These are phyloP conservation scores for Dipodomys merriami DNA, from an alignment of 2,113 vertebrate genomes.

Conservation along the genomic window DNA sequence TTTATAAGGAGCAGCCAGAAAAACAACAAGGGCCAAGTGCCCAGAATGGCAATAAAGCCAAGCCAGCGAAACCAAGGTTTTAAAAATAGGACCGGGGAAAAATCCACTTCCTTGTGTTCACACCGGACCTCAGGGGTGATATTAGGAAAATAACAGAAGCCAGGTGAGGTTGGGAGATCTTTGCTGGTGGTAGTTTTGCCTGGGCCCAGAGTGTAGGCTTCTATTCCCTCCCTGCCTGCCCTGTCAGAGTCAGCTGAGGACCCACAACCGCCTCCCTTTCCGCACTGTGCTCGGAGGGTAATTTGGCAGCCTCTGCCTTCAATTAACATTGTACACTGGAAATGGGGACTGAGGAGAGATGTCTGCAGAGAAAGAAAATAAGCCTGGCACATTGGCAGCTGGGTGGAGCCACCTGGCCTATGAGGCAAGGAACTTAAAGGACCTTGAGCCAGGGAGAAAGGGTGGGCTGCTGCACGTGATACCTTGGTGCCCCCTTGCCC, in stretches of 20 bases:
- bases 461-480: not conserved
- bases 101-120: conserved; percentile 47
- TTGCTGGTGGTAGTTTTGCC: not conserved
- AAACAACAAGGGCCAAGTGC: not conserved
- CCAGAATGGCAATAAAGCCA: not conserved
- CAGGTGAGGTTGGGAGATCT: not conserved
- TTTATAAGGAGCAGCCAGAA: not conserved
- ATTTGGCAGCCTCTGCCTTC: conserved; percentile 51
- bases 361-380: not conserved
- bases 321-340: conserved; percentile 44
- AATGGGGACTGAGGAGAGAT: not conserved
- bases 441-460: not conserved
- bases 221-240: not conserved
- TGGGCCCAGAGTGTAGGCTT: not conserved
- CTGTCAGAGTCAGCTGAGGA: not conserved
- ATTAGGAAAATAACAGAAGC: not conserved
- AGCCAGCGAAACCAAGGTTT: not conserved
- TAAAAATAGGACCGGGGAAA: conserved; percentile 44
- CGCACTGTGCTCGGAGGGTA: not conserved
- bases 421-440: not conserved
- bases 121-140: not conserved
- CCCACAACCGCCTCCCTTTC: not conserved
- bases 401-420: not conserved
- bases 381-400: not conserved
- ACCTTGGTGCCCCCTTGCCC: not conserved